These are phyloP conservation scores for Ursus arctos DNA, from an alignment of 2,113 vertebrate genomes.

Conservation along the genomic window DNA sequence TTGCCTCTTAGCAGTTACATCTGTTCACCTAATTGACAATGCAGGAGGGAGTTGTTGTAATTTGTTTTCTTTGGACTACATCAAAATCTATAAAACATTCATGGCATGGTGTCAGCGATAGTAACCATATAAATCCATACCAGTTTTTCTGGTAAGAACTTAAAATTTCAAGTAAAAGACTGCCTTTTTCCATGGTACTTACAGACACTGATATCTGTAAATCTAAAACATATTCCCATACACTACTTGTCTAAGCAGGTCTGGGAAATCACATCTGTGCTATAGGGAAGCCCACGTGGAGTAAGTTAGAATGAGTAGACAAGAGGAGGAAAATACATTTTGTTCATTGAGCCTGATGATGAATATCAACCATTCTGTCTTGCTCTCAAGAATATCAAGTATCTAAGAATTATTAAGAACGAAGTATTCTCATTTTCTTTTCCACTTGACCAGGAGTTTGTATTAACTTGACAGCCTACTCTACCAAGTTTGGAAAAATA, in stretches of 20 bases:
- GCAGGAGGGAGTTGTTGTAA: constrained; percentile 15
- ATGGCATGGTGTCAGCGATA: constrained; percentile 9
- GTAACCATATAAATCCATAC: constrained; percentile 3
- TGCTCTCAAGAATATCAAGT: background rate
- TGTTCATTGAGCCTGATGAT: background rate
- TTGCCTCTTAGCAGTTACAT: constrained; percentile 52
- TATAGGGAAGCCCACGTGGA: background rate
- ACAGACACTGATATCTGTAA: background rate
- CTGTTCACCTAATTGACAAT: constrained; percentile 75
- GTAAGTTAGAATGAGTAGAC: background rate
- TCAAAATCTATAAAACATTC: constrained; percentile 75
- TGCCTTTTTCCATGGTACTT: constrained; percentile 8
- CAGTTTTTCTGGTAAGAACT: constrained; percentile 36
- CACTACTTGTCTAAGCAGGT: background rate
- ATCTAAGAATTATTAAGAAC: constrained; percentile 40
- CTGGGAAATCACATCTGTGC: background rate
- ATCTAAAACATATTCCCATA: background rate
- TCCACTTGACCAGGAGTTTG: background rate
- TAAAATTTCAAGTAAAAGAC: constrained; percentile 5
- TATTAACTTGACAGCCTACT: background rate
- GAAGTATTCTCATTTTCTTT: background rate
- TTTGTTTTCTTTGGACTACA: constrained; percentile 79
- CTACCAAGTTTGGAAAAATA: constrained; percentile 31
- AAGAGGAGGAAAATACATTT: constrained; percentile 29
- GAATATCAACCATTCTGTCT: background rate